Evolutionary conservation across 2,797 vertebrate species (phyloP).

Genomic region (Poecilia picta): DNA sequence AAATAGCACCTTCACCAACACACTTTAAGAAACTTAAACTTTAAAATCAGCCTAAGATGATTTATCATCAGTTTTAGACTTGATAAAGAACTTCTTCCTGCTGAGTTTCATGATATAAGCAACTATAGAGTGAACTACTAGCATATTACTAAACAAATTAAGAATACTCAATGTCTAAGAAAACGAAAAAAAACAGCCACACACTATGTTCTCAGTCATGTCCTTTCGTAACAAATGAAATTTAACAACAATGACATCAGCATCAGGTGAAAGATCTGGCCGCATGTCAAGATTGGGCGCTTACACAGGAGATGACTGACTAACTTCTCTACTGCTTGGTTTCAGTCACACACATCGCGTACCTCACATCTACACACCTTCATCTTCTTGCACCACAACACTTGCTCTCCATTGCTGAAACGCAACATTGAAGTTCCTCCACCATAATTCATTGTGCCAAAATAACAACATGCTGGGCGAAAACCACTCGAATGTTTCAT

Average conservation of each 20-base stretch:
- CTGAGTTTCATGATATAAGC: too few species aligned
- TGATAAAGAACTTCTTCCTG: background rate
- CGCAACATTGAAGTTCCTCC: background rate
- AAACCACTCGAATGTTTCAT: background rate
- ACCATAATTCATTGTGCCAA: background rate
- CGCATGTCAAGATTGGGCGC: constrained; percentile 37
- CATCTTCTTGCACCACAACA: constrained; percentile 1
- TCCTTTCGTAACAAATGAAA: background rate
- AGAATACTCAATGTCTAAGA: background rate
- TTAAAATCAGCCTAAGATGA: background rate
- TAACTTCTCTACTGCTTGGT: background rate
- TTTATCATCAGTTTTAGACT: background rate
- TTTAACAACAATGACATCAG: constrained; percentile 7
- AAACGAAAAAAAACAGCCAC: background rate
- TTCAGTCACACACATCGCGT: background rate
- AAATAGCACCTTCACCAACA: background rate
- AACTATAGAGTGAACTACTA: background rate
- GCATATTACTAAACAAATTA: background rate
- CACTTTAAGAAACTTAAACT: background rate
- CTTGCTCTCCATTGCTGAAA: background rate
- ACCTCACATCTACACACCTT: background rate
- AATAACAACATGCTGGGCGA: background rate
- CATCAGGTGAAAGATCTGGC: constrained; percentile 1
- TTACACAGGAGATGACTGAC: background rate
- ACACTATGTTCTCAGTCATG: background rate